Conservation (phyloP, 2,888 invertebrate species). For the Mantis religiosa region DNA sequence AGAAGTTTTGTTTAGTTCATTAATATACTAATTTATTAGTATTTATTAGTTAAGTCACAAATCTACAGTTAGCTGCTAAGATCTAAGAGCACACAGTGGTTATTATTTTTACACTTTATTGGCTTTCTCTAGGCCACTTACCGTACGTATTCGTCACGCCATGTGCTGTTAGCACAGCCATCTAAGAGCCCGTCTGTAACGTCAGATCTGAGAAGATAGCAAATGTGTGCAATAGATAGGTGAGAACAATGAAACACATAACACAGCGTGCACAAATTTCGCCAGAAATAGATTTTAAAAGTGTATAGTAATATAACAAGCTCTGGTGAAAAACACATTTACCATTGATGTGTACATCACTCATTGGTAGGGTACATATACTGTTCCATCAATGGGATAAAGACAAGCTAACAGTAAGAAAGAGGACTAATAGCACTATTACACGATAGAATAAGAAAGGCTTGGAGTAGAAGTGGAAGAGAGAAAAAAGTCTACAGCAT, state of each 20-base stretch:
- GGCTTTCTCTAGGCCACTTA: conserved; percentile 46
- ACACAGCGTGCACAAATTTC: conserved; percentile 16
- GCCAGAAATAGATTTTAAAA: background rate
- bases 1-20: background rate
- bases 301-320: background rate
- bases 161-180: conserved; percentile 47
- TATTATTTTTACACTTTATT: background rate
- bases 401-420: background rate
- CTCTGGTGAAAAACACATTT: background rate
- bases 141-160: conserved; percentile 62
- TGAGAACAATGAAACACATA: conserved; percentile 21
- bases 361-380: background rate
- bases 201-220: conserved; percentile 32
- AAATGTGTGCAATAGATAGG: conserved; percentile 28
- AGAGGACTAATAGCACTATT: background rate
- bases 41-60: background rate
- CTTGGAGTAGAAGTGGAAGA: background rate
- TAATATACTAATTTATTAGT: background rate
- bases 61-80: background rate
- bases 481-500: background rate
- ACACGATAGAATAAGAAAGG: background rate
- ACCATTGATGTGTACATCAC: background rate
- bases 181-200: conserved; percentile 25
- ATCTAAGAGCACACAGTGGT: background rate
- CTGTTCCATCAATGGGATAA: background rate